Percentiles rank a stretch among this genome's conserved stretches.
Evolutionary conservation across 2,113 vertebrate species (phyloP).

Genomic region (Leuciscus idus): DNA sequence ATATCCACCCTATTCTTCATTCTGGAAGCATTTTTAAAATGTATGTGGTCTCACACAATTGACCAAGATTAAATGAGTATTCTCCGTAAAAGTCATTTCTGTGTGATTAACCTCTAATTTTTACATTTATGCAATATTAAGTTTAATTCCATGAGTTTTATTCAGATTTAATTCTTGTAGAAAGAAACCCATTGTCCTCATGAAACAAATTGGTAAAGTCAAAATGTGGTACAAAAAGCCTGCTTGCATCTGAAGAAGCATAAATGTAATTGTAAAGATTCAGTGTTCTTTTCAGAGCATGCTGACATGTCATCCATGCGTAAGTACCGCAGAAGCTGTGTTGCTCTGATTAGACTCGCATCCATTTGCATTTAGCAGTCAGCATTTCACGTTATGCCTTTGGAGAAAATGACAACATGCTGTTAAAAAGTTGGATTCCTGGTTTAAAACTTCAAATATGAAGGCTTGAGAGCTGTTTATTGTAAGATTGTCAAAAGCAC

Average conservation of each 20-base stretch:
- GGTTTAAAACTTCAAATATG: conserved; percentile 25
- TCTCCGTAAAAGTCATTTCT: neutral
- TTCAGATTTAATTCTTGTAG: neutral
- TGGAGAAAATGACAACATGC: conserved; percentile 32
- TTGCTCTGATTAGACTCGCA: conserved; percentile 23
- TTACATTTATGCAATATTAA: neutral
- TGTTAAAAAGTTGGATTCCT: conserved; percentile 32
- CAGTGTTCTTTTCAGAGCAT: conserved; percentile 9
- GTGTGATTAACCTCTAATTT: neutral
- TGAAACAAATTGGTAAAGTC: neutral
- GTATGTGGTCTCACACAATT: neutral
- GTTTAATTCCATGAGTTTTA: neutral
- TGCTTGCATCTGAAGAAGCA: conserved; percentile 17
- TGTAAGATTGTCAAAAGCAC: conserved; percentile 24
- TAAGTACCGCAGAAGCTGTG: conserved; percentile 2
- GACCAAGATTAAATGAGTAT: neutral
- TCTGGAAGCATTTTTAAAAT: neutral
- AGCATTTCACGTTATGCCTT: conserved; percentile 10
- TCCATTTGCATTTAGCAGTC: conserved; percentile 29
- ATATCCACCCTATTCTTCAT: neutral
- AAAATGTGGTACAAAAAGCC: neutral
- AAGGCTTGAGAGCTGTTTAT: conserved; percentile 24
- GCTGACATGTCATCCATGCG: conserved; percentile 1
- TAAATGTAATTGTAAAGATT: conserved; percentile 6
- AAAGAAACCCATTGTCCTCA: neutral